A percentile compares a stretch with the other conserved stretches of the same genome.
Conservation (phyloP, 2,113 vertebrate genomes). For the Arenaria interpres region DNA sequence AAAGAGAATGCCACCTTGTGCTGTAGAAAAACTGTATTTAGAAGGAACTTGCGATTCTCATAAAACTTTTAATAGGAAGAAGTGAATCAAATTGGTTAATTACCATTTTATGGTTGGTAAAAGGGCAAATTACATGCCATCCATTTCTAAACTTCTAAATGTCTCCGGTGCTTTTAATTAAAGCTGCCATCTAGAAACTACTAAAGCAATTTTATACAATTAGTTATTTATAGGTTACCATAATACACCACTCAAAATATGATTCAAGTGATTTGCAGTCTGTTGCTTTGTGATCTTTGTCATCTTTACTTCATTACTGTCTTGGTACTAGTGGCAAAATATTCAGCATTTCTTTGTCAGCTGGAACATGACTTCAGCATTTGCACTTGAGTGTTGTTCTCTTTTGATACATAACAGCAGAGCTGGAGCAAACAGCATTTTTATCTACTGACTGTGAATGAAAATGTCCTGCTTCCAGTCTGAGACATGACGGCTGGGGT, state of each 20-base stretch:
- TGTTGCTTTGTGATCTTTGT: constrained; percentile 70
- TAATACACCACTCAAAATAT: constrained; percentile 78
- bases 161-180: constrained; percentile 81
- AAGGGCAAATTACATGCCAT: constrained; percentile 81
- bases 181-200: constrained; percentile 79
- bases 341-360: constrained; percentile 27
- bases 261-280: constrained; percentile 75
- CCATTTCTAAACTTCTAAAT: constrained; percentile 81
- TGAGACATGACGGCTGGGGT: not conserved
- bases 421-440: not conserved
- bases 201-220: constrained; percentile 80
- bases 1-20: constrained; percentile 70
- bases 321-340: not conserved
- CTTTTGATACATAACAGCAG: not conserved
- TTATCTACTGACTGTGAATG: not conserved
- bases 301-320: constrained; percentile 50
- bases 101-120: constrained; percentile 81
- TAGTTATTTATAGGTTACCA: constrained; percentile 84
- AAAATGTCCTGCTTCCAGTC: not conserved
- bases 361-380: not conserved
- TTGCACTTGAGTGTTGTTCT: not conserved
- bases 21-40: constrained; percentile 71
- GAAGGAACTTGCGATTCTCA: constrained; percentile 72
- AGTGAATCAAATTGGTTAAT: constrained; percentile 83
- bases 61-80: constrained; percentile 82